These are phyloP conservation scores for Myotis brandtii DNA, from an alignment of 2,113 vertebrate species.

Conservation along the genomic window DNA sequence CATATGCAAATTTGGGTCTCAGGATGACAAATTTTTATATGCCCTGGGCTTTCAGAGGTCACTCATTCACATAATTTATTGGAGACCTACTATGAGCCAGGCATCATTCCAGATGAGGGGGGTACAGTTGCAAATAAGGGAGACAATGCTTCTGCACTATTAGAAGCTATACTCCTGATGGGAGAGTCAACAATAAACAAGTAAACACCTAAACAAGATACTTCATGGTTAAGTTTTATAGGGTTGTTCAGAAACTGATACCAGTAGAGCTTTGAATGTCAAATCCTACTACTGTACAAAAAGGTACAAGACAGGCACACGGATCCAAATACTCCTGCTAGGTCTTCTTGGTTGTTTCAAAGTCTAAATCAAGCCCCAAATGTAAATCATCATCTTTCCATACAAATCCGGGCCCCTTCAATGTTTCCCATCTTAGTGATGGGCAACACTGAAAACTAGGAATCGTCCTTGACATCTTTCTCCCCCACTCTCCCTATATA, in stretches of 20 bases:
- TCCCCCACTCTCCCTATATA: background rate
- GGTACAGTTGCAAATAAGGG: background rate
- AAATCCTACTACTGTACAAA: background rate
- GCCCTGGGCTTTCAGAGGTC: background rate
- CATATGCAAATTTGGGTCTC: constrained; percentile 65
- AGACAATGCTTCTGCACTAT: background rate
- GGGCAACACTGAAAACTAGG: background rate
- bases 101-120: background rate
- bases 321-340: background rate
- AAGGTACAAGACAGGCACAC: background rate
- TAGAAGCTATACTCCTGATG: background rate
- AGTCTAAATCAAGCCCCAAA: constrained; percentile 14
- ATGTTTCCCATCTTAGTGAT: background rate
- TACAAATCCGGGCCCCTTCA: background rate
- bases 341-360: constrained; percentile 30
- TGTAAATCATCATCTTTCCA: background rate
- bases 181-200: background rate
- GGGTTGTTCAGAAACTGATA: background rate
- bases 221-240: background rate
- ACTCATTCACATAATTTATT: constrained; percentile 44
- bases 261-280: background rate
- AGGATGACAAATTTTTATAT: constrained; percentile 53
- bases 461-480: background rate
- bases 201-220: background rate
- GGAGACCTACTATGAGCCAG: constrained; percentile 12